Evolutionary conservation across 1,140 invertebrate species (phyloP), one percentile per base, ranked within the genome.

Genomic region (Calephelis virginiensis): DNA sequence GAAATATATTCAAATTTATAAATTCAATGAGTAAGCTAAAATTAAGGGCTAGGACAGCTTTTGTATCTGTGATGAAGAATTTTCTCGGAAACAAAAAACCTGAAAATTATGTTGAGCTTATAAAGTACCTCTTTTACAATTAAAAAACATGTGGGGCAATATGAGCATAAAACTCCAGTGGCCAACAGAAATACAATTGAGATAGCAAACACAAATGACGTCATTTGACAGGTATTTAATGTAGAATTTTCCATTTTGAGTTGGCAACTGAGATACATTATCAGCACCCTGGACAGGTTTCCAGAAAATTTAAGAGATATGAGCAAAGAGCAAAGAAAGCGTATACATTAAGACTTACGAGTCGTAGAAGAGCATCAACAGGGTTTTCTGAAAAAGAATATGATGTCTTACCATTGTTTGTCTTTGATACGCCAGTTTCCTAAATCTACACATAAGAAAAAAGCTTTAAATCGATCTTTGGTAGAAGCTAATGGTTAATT

Each of bases 301-400:
- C 73, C 76, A 46, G 67, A 80, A 72, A 85, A 86, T 71, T 75
- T 80, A 63, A 74, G 60, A 61, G 60, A 61, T 8, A 61, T 46
- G 60, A 86, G 80, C 69, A 75, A 82, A 74, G 82, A 85, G 73
- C 79, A 86, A 61, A 64, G 37, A 17, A 77, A 91, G 71, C 69
- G 77, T 62, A 84, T 89, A 68, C 81, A 87, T 71, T 77, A 91
- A 70, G 81, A 87, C 61, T 82, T 87, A 66, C 66, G 66, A 13
- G 66, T 69, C 49, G 83, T 82, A 68, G 76, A 86, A 74, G 74
- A 72, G 72, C 63, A 76, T 64, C 90, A 85, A 70, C 78, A 83
- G 69, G 81, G 76, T 69, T 61, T 74, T 43, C 80, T 77, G 73
- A 70, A 82, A 75, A 67, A 43, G 38, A 78, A 82, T 75, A 82